Evolutionary conservation across 2,797 vertebrate species (phyloP).

Genomic region (Myotis planiceps): DNA sequence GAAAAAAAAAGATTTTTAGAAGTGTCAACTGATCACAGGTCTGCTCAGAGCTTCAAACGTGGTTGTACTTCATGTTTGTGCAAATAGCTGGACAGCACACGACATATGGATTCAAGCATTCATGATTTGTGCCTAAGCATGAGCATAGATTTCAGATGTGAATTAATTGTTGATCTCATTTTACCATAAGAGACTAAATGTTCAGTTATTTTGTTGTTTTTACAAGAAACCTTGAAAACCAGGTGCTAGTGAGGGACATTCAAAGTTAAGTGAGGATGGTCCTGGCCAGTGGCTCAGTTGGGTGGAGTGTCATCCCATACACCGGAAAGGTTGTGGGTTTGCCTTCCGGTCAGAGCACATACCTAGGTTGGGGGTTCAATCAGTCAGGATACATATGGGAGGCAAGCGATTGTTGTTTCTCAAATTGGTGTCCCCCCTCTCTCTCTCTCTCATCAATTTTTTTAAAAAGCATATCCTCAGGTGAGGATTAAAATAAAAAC

Average conservation of each 20-base stretch:
- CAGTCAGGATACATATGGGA: neutral
- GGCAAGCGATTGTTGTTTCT: neutral
- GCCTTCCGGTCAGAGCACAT: neutral
- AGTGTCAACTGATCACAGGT: constrained; percentile 2
- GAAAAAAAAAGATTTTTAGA: neutral
- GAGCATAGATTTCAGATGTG: neutral
- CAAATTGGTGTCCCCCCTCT: neutral
- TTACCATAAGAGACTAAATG: neutral
- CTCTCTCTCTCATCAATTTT: neutral
- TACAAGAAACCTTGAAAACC: neutral
- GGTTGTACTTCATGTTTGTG: neutral
- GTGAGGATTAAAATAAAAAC: neutral
- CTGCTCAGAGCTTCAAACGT: neutral
- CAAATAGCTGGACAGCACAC: neutral
- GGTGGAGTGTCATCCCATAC: neutral
- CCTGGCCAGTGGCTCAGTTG: neutral
- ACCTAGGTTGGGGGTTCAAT: neutral
- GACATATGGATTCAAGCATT: neutral
- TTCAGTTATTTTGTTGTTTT: neutral
- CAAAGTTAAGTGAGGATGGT: neutral
- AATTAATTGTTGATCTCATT: constrained; percentile 18
- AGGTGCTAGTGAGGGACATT: neutral
- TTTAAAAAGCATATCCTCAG: neutral
- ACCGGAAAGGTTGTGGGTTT: neutral
- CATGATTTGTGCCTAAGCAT: neutral